Conservation (phyloP, 2,888 invertebrate genomes). For the Drosophila incognita region DNA sequence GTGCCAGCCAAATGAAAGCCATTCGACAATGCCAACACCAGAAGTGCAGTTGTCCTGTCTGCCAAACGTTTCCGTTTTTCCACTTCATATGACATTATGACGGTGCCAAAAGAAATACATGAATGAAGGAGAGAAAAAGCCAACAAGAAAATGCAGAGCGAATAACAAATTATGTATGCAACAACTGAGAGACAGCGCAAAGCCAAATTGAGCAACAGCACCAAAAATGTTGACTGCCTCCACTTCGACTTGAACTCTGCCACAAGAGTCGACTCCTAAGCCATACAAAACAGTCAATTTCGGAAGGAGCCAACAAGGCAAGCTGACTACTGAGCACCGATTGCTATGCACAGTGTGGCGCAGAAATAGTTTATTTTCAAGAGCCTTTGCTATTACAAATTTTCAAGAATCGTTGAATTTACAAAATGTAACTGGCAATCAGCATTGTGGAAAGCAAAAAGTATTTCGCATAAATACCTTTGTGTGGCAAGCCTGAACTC, state of each 20-base stretch:
- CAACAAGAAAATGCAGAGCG: slow-evolving; percentile 4
- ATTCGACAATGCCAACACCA: slow-evolving; percentile 13
- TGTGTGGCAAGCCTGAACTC: neutral
- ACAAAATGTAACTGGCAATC: neutral
- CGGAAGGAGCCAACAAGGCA: slow-evolving; percentile 17
- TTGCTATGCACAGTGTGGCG: neutral
- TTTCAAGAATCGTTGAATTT: neutral
- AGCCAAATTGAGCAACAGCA: slow-evolving; percentile 45
- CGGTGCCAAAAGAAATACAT: slow-evolving; percentile 30
- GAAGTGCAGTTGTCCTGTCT: neutral
- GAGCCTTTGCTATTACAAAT: neutral
- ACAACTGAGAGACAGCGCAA: slow-evolving; percentile 24
- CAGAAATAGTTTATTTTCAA: slow-evolving; percentile 1
- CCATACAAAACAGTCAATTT: slow-evolving; percentile 26
- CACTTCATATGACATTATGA: slow-evolving; percentile 54
- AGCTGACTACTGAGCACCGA: slow-evolving; percentile 15
- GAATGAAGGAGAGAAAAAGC: neutral
- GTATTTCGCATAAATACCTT: neutral
- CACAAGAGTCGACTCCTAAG: slow-evolving; percentile 9
- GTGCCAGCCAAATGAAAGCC: slow-evolving; percentile 57
- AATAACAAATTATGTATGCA: slow-evolving; percentile 44
- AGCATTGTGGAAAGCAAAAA: neutral
- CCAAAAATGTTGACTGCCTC: slow-evolving; percentile 24
- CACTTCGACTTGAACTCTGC: slow-evolving; percentile 7
- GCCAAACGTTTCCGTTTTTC: slow-evolving; percentile 55